A percentile compares a stretch with the other conserved stretches of the same genome.
Conservation (phyloP, 1,140 invertebrate genomes). For the Andricus grossulariae region DNA sequence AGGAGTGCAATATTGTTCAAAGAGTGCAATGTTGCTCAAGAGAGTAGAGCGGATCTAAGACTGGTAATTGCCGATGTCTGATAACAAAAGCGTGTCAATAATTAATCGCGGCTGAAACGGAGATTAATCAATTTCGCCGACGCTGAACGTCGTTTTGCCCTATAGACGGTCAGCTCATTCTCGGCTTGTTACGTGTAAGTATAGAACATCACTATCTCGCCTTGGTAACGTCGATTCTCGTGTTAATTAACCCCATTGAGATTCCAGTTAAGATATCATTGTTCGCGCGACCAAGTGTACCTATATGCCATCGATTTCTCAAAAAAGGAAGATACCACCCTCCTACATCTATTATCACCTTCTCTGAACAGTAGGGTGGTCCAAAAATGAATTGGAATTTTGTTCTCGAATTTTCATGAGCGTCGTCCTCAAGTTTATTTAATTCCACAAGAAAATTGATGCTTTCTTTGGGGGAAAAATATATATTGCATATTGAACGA, state of each 20-base stretch:
- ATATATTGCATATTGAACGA: too few species aligned
- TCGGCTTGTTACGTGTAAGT: conserved; percentile 11
- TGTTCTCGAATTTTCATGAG: too few species aligned
- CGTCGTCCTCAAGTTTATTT: too few species aligned
- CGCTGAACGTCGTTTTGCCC: conserved; percentile 44
- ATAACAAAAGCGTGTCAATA: conserved; percentile 72
- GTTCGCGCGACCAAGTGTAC: conserved; percentile 56
- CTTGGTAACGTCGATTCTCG: conserved; percentile 50
- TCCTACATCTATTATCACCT: too few species aligned
- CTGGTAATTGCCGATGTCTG: conserved; percentile 66
- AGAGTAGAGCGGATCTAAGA: conserved; percentile 17
- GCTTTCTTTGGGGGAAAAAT: too few species aligned
- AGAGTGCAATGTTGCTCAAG: conserved; percentile 43
- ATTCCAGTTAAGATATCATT: conserved; percentile 71
- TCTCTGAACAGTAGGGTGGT: too few species aligned
- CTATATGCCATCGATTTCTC: conserved; percentile 47
- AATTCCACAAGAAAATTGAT: too few species aligned
- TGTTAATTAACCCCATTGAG: conserved; percentile 72
- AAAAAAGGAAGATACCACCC: conserved; percentile 36
- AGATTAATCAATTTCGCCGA: conserved; percentile 71
- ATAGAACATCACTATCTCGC: conserved; percentile 33
- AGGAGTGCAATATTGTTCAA: too few species aligned
- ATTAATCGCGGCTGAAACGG: conserved; percentile 63
- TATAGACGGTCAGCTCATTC: conserved; percentile 28
- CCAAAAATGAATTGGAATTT: too few species aligned